A percentile compares a stretch with the other conserved stretches of the same genome.
Conservation (phyloP, 2,797 vertebrate species). For the Crax fasciolata region DNA sequence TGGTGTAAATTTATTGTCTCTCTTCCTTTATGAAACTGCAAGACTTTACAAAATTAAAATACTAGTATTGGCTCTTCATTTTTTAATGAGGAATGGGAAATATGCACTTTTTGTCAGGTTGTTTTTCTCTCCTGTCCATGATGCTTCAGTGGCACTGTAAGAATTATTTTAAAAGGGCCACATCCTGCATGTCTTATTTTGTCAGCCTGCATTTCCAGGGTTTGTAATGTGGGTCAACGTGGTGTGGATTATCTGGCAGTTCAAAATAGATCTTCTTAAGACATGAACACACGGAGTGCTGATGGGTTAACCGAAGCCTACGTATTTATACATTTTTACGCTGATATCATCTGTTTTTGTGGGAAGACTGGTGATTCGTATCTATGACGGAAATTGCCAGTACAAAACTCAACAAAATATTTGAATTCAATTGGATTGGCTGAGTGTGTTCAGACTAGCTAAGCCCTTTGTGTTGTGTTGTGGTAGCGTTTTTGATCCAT, state of each 20-base stretch:
- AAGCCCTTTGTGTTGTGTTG: not conserved
- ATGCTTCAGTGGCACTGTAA: not conserved
- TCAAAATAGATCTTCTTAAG: not conserved
- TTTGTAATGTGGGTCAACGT: not conserved
- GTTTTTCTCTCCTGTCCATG: not conserved
- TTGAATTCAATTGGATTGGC: not conserved
- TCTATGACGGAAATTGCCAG: not conserved
- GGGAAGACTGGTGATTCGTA: not conserved
- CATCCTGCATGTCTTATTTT: not conserved
- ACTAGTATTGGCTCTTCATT: accelerated
- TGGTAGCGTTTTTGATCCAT: not conserved
- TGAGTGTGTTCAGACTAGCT: not conserved
- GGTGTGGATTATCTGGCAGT: not conserved
- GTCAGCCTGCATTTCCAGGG: not conserved
- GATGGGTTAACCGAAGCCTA: not conserved
- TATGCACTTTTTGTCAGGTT: not conserved
- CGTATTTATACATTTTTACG: not conserved
- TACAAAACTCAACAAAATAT: not conserved
- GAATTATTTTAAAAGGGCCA: not conserved
- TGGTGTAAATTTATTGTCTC: not conserved
- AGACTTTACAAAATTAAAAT: not conserved
- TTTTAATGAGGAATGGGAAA: not conserved
- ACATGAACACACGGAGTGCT: not conserved
- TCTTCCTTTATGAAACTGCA: not conserved
- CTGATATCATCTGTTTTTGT: not conserved